Evolutionary conservation across 2,113 vertebrate species (phyloP).

Genomic region (Hemibagrus wyckioides): DNA sequence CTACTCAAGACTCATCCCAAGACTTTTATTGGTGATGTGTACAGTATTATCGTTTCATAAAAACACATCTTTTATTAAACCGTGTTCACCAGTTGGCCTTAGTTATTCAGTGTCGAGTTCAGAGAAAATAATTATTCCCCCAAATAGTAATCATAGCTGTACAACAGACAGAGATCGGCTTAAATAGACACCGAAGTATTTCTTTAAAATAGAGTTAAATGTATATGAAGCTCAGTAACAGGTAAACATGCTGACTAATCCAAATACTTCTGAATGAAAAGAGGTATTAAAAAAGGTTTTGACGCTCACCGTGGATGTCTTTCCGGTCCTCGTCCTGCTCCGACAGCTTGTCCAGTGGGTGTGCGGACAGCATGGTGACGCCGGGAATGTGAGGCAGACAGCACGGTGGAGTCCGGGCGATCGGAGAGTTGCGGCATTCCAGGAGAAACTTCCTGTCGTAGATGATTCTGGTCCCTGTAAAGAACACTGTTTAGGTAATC

Average conservation of each 20-base stretch:
- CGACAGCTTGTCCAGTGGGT: slow-evolving; percentile 33
- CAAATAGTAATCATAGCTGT: neutral
- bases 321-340: slow-evolving; percentile 43
- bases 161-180: neutral
- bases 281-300: neutral
- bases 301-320: slow-evolving; percentile 33
- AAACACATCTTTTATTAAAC: too few species aligned
- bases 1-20: neutral
- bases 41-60: neutral
- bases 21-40: neutral
- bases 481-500: neutral
- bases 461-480: slow-evolving; percentile 78
- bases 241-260: neutral
- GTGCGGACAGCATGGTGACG: slow-evolving; percentile 48
- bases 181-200: neutral
- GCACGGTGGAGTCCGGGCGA: slow-evolving; percentile 65
- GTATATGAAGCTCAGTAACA: neutral
- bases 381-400: slow-evolving; percentile 55
- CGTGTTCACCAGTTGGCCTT: neutral
- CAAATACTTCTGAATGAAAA: neutral
- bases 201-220: neutral
- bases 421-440: slow-evolving; percentile 80
- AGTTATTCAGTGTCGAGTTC: neutral
- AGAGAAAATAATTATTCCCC: neutral
- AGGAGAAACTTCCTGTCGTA: slow-evolving; percentile 82